A percentile compares a stretch with the other conserved stretches of the same genome.
phyloP scores from a whole-genome alignment of 1,140 invertebrate genomes.

The Diachasmimorpha longicaudata region DNA sequence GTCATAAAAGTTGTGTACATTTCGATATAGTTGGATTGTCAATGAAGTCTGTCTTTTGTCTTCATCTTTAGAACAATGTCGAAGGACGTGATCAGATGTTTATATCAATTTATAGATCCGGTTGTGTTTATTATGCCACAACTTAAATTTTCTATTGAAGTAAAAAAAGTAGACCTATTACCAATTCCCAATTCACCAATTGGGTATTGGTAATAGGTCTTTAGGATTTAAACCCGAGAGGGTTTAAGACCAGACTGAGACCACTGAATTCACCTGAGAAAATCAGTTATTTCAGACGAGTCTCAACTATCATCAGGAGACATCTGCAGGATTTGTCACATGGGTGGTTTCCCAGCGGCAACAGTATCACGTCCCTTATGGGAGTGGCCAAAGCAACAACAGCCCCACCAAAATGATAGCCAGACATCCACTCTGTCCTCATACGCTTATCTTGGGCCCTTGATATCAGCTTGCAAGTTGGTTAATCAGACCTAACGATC shows the following conservation, averaged over 20 bases:
- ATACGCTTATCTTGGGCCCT: conserved; percentile 42
- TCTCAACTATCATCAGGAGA: conserved; percentile 36
- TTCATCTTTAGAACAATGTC: no score
- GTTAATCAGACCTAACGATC: background rate
- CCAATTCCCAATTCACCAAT: no score
- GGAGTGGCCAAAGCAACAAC: conserved; percentile 28
- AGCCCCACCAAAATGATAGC: conserved; percentile 27
- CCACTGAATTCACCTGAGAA: background rate
- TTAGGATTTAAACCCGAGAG: no score
- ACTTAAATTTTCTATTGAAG: no score
- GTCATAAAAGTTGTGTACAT: no score
- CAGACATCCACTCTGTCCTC: conserved; percentile 38
- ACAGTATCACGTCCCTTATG: conserved; percentile 32
- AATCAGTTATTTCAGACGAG: conserved; percentile 16
- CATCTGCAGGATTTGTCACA: conserved; percentile 59
- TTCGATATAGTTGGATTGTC: no score
- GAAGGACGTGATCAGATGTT: no score
- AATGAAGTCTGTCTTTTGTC: no score
- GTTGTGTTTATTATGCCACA: no score
- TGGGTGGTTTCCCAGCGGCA: conserved; percentile 43
- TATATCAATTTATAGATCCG: no score
- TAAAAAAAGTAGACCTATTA: no score
- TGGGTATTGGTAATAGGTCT: no score
- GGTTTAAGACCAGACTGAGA: background rate
- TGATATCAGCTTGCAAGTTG: conserved; percentile 59